Evolutionary conservation across 2,113 vertebrate genomes (phyloP).

Genomic region (Callipepla squamata): DNA sequence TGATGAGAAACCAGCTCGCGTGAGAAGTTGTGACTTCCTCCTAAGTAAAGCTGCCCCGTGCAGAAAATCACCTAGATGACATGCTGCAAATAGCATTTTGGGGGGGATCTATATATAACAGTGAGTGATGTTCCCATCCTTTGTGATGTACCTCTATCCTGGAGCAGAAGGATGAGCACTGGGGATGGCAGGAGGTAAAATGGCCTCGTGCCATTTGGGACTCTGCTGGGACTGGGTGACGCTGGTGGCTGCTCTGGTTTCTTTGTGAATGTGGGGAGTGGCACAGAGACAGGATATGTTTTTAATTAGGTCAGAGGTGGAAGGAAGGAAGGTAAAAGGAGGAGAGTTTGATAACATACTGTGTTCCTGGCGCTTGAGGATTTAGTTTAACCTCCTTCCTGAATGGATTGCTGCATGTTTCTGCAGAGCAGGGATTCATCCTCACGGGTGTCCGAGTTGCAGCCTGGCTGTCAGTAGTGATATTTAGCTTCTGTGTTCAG

Average conservation of each 20-base stretch:
- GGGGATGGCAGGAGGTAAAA: background rate
- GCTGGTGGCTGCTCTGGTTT: background rate
- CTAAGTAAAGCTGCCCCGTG: background rate
- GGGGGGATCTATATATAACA: background rate
- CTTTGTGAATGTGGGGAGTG: conserved; percentile 17
- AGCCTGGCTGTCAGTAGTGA: background rate
- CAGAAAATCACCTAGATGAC: background rate
- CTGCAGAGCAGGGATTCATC: background rate
- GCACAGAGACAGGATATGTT: conserved; percentile 10
- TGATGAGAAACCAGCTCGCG: background rate
- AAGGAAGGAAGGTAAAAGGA: background rate
- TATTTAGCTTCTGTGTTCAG: background rate
- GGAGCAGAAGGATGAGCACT: background rate
- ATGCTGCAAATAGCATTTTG: background rate
- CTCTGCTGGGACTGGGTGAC: background rate
- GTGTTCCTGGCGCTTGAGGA: background rate
- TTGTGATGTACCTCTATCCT: background rate
- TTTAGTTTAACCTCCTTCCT: background rate
- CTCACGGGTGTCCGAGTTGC: accelerated
- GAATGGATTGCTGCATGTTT: background rate
- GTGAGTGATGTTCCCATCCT: background rate
- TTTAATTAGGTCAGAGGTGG: conserved; percentile 31
- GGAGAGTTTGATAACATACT: background rate
- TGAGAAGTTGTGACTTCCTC: background rate
- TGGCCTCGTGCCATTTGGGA: background rate